Conservation (phyloP, 1,140 invertebrate genomes). For the Scylla paramamosain region DNA sequence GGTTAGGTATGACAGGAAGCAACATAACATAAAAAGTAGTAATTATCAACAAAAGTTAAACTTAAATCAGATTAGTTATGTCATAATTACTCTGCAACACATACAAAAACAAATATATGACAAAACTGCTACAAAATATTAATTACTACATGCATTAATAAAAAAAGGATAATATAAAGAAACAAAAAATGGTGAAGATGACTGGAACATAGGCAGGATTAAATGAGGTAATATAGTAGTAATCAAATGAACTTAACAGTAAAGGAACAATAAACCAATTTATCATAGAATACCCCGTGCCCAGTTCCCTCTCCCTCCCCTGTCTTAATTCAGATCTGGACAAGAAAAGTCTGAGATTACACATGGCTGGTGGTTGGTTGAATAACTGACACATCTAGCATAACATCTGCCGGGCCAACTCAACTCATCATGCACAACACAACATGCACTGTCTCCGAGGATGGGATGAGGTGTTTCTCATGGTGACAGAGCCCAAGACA, state of each 20-base stretch:
- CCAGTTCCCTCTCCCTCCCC: background rate
- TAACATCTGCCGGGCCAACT: background rate
- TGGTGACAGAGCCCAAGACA: background rate
- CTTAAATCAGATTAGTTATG: background rate
- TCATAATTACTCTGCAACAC: background rate
- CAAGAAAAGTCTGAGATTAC: conserved; percentile 19
- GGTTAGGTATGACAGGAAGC: background rate
- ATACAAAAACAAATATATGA: background rate
- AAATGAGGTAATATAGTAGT: background rate
- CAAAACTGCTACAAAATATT: too few relatives aligned
- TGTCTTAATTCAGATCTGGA: background rate
- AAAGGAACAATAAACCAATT: conserved; percentile 15
- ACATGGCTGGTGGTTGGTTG: background rate
- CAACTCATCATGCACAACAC: background rate
- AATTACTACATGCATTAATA: background rate
- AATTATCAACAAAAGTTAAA: background rate
- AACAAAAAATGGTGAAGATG: background rate
- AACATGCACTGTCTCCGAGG: background rate
- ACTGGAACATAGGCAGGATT: background rate
- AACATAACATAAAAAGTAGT: conserved; percentile 25
- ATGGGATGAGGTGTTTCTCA: background rate
- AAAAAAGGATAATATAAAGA: background rate
- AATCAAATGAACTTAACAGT: background rate
- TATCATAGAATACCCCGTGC: background rate
- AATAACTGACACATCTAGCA: background rate